Evolutionary conservation across 2,888 invertebrate species (phyloP), one percentile per base, ranked within the genome.

Genomic region (Hedychridium roseum): DNA sequence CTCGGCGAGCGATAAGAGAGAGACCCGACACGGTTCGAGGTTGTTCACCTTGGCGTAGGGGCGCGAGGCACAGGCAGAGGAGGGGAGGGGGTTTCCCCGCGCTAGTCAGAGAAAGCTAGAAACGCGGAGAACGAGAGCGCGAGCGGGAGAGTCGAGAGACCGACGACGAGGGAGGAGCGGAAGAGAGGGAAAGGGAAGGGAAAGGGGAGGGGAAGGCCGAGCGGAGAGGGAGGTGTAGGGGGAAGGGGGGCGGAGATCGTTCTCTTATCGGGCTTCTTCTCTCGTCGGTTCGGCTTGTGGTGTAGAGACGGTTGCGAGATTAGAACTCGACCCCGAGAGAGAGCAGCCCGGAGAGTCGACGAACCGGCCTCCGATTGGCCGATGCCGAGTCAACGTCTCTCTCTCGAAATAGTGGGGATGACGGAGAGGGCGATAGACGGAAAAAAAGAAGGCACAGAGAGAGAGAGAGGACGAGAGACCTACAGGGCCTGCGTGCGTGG

Each of bases 1-100:
- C 50, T 50, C 37, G 60, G 47, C 50, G 39, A 39, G 50, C 59
- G 76, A 76, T 75, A 76, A 74, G 70, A n/a, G n/a, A n/a, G n/a
- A 74, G 68, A 61, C 53, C 64, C 65, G 78, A 74, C 77, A 74
- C 68, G 56, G 63, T 76, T 74, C 58, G 75, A 71, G 78, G 77
- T 78, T 76, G 66, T 76, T 78, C 74, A 76, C 76, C 72, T 76
- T 72, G 66, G 66, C 43, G 61, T 47, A 46, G 30, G 35, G 35
- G 32, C 50, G 41, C n/a, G 40, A 20, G 41, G 45, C 31, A 38
- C 34, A 31, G 23, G 17, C 32, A 40, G 43, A 17, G 20, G 48
- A 37, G 40, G 35, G 15, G 37, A 32, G 41, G 20, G 43, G n/a
- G 28, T 28, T 18, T 15, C 32, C 9, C 2, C n/a, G 32, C 26